Evolutionary conservation across 2,797 vertebrate genomes (phyloP), one percentile per base, ranked within the genome.

Genomic region (Clarias platycephalus): DNA sequence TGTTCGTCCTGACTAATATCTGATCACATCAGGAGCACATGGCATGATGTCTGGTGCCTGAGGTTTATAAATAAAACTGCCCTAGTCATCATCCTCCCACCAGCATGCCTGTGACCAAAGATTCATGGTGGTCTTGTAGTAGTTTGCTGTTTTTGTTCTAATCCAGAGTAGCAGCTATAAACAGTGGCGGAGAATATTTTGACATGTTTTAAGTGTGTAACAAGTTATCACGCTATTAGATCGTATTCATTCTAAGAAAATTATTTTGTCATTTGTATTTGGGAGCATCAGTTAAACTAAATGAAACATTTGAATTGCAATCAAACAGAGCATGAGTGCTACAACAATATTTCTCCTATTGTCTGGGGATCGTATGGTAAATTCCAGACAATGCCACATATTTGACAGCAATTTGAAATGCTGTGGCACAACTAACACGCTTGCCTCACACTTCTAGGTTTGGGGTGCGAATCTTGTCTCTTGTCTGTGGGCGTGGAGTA

Each of bases 11-110:
- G 71, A 85, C 83, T 82, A 83, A 89, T 84, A 88, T 89, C 83
- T 85, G 68, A 87, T 87, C 74, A 63, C 82, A 83, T 80, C n/a
- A 76, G 57, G 63, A 87, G 80, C 85, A 88, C 83, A 83, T 88
- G 88, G 28, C 81, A 82, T 85, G 78, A 83, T 85, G 84, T 86
- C 86, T 84, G 80, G 82, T 72, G 62, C 79, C 66, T 58, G 64
- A 80, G 37, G 37, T 81, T 86, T 76, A 79, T 31, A 66, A 85
- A 85, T 87, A 86, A 87, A 83, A 83, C 84, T 49, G 58, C 77
- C 58, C 82, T 57, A 85, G 81, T 86, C 83, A 86, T 83, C 64
- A 68, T 64, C 60, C 49, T 34, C 63, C 53, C 82, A 63, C 44
- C 63, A 83, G 80, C 8, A 28, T 74, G 40, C 15, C 60, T 78